Conservation (phyloP, 2,113 vertebrate genomes). For the Lepus timidus region DNA sequence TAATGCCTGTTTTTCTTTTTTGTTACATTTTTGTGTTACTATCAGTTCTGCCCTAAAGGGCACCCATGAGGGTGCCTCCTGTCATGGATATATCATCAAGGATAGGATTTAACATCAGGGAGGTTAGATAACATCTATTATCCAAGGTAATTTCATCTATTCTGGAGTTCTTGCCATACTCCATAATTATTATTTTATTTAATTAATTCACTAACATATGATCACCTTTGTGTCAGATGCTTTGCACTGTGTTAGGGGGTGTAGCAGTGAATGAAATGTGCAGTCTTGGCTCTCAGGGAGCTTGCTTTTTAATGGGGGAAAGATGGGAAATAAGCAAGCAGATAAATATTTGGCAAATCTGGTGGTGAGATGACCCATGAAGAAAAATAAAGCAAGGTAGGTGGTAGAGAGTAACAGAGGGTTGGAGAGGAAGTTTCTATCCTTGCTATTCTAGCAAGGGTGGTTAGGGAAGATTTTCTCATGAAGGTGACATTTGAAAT, state of each 20-base stretch:
- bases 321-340: background rate
- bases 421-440: background rate
- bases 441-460: background rate
- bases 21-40: background rate
- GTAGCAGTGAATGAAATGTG: background rate
- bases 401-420: background rate
- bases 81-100: background rate
- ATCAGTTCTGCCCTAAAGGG: background rate
- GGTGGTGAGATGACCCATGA: background rate
- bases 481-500: background rate
- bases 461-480: conserved; percentile 3
- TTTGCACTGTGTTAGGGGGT: background rate
- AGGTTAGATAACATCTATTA: background rate
- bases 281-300: background rate
- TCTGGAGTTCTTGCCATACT: background rate
- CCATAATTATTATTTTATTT: conserved; percentile 11
- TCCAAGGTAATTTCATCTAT: background rate
- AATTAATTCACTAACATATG: background rate
- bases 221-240: background rate
- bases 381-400: conserved; percentile 26
- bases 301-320: background rate
- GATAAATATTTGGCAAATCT: background rate
- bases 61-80: background rate
- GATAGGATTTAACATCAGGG: background rate
- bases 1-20: background rate